Evolutionary conservation across 2,113 vertebrate species (phyloP).

Genomic region (Aptenodytes patagonicus): DNA sequence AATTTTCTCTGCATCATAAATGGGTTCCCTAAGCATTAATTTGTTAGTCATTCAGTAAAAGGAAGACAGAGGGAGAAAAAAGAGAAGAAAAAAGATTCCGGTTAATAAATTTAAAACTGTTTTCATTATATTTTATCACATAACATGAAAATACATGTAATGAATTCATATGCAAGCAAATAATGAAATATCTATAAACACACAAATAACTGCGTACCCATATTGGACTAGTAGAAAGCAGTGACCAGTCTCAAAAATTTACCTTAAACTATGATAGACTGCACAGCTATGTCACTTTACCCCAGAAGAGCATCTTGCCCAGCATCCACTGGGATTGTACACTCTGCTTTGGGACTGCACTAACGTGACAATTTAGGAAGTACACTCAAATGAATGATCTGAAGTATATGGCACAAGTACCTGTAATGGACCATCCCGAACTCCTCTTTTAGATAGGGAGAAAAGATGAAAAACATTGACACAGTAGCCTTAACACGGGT

Average conservation of each 20-base stretch:
- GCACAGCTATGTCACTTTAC: neutral
- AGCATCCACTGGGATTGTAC: neutral
- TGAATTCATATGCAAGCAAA: neutral
- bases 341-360: neutral
- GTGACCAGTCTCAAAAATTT: neutral
- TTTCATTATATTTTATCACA: neutral
- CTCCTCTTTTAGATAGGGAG: neutral
- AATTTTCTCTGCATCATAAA: neutral
- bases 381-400: neutral
- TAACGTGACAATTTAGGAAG: neutral
- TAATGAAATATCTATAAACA: neutral
- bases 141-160: neutral
- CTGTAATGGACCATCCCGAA: neutral
- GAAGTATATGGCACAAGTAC: neutral
- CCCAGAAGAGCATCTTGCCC: neutral
- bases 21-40: neutral
- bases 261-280: fast-evolving
- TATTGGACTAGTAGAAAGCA: neutral
- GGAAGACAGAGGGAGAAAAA: neutral
- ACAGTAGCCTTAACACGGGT: neutral
- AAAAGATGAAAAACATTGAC: neutral
- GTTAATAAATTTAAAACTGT: neutral
- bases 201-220: neutral
- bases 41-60: neutral
- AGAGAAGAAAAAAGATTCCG: neutral